phyloP scores from a whole-genome alignment of 2,113 vertebrate species.

The Ctenomys sociabilis region DNA sequence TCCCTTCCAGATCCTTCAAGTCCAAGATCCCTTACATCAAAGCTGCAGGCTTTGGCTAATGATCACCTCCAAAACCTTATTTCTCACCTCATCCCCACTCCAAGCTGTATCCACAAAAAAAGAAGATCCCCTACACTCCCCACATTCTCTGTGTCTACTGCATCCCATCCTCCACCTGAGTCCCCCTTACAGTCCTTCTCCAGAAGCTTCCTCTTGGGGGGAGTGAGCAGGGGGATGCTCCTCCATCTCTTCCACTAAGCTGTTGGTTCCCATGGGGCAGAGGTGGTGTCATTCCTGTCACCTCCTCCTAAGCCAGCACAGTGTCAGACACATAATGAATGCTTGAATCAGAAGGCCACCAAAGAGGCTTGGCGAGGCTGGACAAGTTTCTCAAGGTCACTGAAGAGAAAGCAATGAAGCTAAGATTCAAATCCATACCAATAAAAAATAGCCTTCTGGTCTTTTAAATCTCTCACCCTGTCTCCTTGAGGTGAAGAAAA shows the following conservation, averaged over 20 bases:
- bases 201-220: not conserved
- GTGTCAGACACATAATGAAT: not conserved
- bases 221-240: not conserved
- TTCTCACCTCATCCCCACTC: not conserved
- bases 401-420: not conserved
- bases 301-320: not conserved
- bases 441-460: not conserved
- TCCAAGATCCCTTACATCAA: too few species aligned
- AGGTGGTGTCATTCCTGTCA: not conserved
- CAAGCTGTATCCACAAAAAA: too few species aligned
- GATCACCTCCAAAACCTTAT: not conserved
- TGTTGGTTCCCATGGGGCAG: not conserved
- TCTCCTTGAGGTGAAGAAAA: not conserved
- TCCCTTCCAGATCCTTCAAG: not conserved
- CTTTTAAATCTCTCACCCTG: not conserved
- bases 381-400: not conserved
- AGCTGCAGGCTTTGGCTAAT: not conserved
- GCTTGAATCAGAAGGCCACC: not conserved
- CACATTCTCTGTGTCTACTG: not conserved
- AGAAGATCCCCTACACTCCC: not conserved
- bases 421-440: not conserved
- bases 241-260: not conserved
- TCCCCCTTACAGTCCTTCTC: not conserved
- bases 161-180: not conserved
- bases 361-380: conserved; percentile 62